Conservation (phyloP, 1,140 invertebrate species). For the Arctopsyche grandis region DNA sequence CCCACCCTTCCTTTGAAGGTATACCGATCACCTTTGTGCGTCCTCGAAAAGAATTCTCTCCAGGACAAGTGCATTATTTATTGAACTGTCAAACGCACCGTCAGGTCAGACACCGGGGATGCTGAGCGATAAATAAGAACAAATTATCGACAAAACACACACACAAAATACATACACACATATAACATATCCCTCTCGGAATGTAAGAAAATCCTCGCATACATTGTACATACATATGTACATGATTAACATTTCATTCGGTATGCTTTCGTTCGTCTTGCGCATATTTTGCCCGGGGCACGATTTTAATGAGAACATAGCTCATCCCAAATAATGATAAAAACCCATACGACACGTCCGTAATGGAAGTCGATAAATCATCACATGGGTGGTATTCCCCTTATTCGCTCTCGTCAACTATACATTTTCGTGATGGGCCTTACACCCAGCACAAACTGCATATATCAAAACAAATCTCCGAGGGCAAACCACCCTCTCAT, state of each 20-base stretch:
- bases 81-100: slow-evolving; percentile 47
- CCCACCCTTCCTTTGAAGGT: slow-evolving; percentile 7
- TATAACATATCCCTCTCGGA: not conserved
- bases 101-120: not conserved
- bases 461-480: slow-evolving; percentile 45
- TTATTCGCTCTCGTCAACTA: slow-evolving; percentile 22
- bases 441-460: slow-evolving; percentile 26
- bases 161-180: not conserved
- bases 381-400: slow-evolving; percentile 17
- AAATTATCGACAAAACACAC: slow-evolving; percentile 27
- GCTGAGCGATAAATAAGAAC: slow-evolving; percentile 45
- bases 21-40: slow-evolving; percentile 8
- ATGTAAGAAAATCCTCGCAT: no score
- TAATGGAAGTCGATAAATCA: slow-evolving; percentile 46
- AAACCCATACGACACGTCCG: slow-evolving; percentile 31
- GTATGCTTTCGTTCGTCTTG: not conserved
- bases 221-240: not conserved
- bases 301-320: slow-evolving; percentile 25
- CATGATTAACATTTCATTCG: not conserved
- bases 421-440: slow-evolving; percentile 36
- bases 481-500: not conserved
- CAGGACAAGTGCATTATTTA: slow-evolving; percentile 49
- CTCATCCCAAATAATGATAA: slow-evolving; percentile 29
- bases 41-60: slow-evolving; percentile 18
- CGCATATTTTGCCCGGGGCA: not conserved